Evolutionary conservation across 2,113 vertebrate species (phyloP).

Genomic region (Barnardius zonarius): DNA sequence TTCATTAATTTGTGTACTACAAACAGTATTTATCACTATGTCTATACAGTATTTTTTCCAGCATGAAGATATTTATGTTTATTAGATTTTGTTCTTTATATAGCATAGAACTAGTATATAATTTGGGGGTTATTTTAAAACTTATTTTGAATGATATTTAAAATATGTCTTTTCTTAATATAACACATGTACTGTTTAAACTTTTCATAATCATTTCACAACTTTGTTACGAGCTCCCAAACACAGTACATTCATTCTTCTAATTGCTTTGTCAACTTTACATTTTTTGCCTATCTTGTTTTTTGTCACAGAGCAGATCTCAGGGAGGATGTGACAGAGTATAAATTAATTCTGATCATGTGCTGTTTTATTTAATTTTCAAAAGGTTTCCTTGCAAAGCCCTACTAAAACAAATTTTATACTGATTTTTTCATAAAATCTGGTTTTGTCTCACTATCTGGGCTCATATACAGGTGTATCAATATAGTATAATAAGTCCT

Average conservation of each 20-base stretch:
- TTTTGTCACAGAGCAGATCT: background rate
- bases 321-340: background rate
- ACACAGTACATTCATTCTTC: background rate
- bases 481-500: background rate
- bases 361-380: background rate
- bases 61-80: background rate
- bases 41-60: background rate
- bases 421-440: constrained; percentile 31
- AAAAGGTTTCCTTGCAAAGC: background rate
- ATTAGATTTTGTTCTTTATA: constrained; percentile 8
- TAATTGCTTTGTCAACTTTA: background rate
- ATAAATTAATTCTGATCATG: background rate
- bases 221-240: background rate
- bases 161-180: background rate
- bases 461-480: background rate
- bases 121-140: background rate
- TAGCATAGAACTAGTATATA: background rate
- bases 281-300: background rate
- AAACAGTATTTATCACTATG: background rate
- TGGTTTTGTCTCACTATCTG: background rate
- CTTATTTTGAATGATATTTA: background rate
- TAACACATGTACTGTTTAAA: background rate
- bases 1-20: background rate
- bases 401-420: constrained; percentile 19
- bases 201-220: background rate